phyloP scores from a whole-genome alignment of 1,140 invertebrate genomes.

The Meloidogyne floridensis region DNA sequence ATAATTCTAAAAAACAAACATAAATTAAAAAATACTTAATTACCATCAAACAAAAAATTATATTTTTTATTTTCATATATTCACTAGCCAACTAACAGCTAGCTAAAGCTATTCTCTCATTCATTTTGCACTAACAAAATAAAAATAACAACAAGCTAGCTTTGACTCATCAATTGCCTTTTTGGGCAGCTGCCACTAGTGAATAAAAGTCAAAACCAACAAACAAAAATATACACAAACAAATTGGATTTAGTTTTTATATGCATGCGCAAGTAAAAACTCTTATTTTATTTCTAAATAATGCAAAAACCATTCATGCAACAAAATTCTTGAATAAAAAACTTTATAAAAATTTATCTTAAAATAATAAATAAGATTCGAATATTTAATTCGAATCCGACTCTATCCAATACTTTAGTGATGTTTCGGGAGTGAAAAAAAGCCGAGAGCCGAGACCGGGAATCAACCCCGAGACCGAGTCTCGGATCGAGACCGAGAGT shows the following conservation, averaged over 20 bases:
- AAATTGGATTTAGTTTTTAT: constrained; percentile 1
- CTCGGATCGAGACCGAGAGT: no score
- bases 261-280: background rate
- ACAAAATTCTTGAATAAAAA: background rate
- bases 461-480: no score
- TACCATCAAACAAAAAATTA: no score
- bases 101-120: background rate
- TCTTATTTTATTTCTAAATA: background rate
- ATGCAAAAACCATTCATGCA: background rate
- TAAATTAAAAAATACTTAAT: no score
- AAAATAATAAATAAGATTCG: no score
- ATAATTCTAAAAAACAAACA: no score
- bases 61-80: no score
- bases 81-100: no score
- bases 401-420: no score
- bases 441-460: no score
- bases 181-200: background rate
- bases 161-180: background rate
- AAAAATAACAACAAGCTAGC: background rate
- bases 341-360: background rate
- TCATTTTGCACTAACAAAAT: background rate
- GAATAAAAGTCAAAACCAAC: background rate
- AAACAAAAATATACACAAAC: background rate
- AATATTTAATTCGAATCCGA: no score
- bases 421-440: no score